Base-by-base conservation (phyloP, 2,888 invertebrate genomes). In the Drosophila ustulata region DNA sequence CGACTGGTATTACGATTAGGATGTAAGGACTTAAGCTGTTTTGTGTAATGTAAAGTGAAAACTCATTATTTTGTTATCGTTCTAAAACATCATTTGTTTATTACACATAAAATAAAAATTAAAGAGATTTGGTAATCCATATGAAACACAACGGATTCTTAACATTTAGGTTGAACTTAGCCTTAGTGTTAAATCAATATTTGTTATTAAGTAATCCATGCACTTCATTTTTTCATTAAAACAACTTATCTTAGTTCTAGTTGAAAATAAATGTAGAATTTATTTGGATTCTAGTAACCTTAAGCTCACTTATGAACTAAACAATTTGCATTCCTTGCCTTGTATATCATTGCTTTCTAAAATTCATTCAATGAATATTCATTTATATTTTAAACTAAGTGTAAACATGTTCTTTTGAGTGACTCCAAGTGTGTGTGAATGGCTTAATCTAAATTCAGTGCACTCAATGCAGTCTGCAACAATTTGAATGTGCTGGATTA, bases 1-100 rank as follows among this genome's bases (percentile, higher is more conserved):
- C 57, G 99, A 99, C 93, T 99, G 99, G 99, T 99, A 99, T 92
- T 99, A 99, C 94, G 97, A 97, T 90, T 96, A 93, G n/a, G 37
- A 4, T 37, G 37, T 37, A 5, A 30, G 30, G 30, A 7, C 30
- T 30, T n/a, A 5, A 37, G 1, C 45, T 62, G 41, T 59, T 61
- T 59, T 50, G 52, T 79, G 52, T 72, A 37, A 56, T 43, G 39
- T 13, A 61, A 56, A 26, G 26, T 58, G 56, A 34, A 75, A 68
- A 74, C 53, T 50, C 56, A 73, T 46, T n/a, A 41, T 78, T 78
- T 74, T 69, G 76, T 76, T 76, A 74, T 72, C 51, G 79, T 67
- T 73, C 45, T 67, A 66, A 63, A 76, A 78, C 67, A 81, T 66
- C 68, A 63, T 67, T 80, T 66, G 78, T 82, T 81, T 78, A 78